Base-by-base conservation (phyloP, 2,888 invertebrate species). In the Papilio gigon region DNA sequence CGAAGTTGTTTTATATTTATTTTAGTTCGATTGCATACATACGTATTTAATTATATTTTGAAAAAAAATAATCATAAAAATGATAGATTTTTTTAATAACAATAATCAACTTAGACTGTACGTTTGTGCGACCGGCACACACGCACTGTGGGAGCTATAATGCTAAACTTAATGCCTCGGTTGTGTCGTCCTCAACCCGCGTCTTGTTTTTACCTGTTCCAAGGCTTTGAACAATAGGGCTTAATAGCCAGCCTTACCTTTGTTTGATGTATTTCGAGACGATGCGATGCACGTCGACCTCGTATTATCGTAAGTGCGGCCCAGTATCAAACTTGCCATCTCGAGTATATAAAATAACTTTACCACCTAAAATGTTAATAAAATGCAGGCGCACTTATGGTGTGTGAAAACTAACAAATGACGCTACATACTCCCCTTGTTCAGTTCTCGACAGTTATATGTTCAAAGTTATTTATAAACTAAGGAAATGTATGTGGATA, bases 271-370 rank as follows among this genome's bases (percentile, higher is more conserved):
- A 75, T 75, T 74, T 73, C 71, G 77, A 78, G 77, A 78, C 72
- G 76, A 75, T 76, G 73, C 66, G 77, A 75, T 76, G 73, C 66
- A 71, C 70, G 53, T 62, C 71, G 81, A 78, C 85, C 84, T 84
- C 83, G 83, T 72, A 68, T 74, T 77, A 78, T 78, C 80, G 82
- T 81, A 77, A 78, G 76, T 77, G 76, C 75, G 76, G 75, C 75
- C 78, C 80, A 77, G 77, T 77, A 76, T 82, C 79, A 77, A 74
- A 73, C 70, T 71, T 71, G 64, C 68, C 68, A 74, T 73, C 71
- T 68, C 22, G 64, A 47, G 44, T 67, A 50, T 53, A 30, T n/a
- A 27, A 53, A 27, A 8, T 53, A 9, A 14, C 11, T 2, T 22
- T 8, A 47, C 4, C 8, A 22, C 4, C 20, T 47, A 22, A 44